Evolutionary conservation across 2,888 invertebrate genomes (phyloP), one percentile per base, ranked within the genome.

Genomic region (Herminia tarsipennalis): DNA sequence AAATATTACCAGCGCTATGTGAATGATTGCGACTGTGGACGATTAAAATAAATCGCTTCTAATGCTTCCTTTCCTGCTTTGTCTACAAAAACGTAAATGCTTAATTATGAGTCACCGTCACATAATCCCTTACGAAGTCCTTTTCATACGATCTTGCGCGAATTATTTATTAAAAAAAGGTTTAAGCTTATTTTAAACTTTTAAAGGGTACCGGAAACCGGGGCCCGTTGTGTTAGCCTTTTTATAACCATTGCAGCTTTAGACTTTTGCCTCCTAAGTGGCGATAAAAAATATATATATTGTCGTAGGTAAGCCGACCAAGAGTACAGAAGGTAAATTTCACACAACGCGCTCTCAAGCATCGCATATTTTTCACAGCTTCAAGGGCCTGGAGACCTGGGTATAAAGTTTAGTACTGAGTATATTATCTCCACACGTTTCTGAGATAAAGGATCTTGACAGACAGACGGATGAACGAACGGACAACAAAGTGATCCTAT

Each of bases 151-250:
- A 36, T 51, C 59, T 56, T 58, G 46, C 21, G 56, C 53, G 24
- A 61, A 61, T 45, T 49, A 55, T 40, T 50, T 44, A 56, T 21
- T 17, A 18, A 50, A 52, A 65, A 70, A 71, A 78, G 64, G 56
- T 65, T 58, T 64, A 56, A 54, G 53, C 52, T 51, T 54, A 63
- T 63, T 13, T 28, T 41, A 72, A 71, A 75, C n/a, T 16, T 73
- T 64, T 41, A 72, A 71, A 75, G 66, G 76, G 62, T 72, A 70
- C 35, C 67, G 76, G 71, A 73, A 70, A 56, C 58, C 47, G 50
- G 46, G 46, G 65, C 48, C 57, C 34, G 56, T 67, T 56, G 60
- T 60, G 55, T 42, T 39, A n/a, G 42, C 46, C 50, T 55, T 56
- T 66, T 56, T 50, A 42, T 50, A 42, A 28, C 22, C 20, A 14